Conservation (phyloP, 2,888 invertebrate genomes). For the Bunonema sp. region DNA sequence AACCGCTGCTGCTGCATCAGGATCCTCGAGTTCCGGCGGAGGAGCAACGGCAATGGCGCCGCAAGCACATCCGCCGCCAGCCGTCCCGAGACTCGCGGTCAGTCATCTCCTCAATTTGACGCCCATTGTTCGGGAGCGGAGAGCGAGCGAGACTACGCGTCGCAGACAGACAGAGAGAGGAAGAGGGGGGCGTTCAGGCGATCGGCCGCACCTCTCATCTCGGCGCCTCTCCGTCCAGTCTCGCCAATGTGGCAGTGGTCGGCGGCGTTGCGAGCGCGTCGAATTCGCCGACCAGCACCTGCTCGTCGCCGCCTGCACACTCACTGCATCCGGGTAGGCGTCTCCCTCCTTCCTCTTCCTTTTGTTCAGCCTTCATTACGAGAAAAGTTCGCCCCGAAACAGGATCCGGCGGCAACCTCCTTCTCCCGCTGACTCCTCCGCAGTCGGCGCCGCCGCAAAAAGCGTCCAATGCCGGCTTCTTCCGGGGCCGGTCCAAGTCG, state of each 20-base stretch:
- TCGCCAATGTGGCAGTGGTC: slow-evolving; percentile 4
- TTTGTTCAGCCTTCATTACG: too few relatives aligned
- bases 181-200: slow-evolving; percentile 9
- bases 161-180: slow-evolving; percentile 9
- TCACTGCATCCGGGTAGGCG: slow-evolving; percentile 7
- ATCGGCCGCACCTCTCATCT: slow-evolving; percentile 11
- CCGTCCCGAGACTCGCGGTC: too few relatives aligned
- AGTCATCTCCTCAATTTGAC: too few relatives aligned
- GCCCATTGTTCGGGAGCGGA: too few relatives aligned
- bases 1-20: too few relatives aligned
- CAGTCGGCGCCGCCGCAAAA: slow-evolving; percentile 41
- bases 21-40: too few relatives aligned
- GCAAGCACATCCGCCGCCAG: too few relatives aligned
- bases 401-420: slow-evolving; percentile 13
- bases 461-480: slow-evolving; percentile 16
- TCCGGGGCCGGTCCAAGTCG: slow-evolving; percentile 21
- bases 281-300: slow-evolving; percentile 25
- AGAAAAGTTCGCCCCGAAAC: slow-evolving; percentile 9
- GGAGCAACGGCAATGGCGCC: too few relatives aligned
- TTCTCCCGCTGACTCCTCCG: slow-evolving; percentile 34
- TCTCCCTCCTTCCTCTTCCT: too few relatives aligned
- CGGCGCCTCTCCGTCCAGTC: too few relatives aligned
- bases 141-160: too few relatives aligned
- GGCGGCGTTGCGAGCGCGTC: slow-evolving; percentile 8
- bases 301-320: slow-evolving; percentile 28